These are phyloP conservation scores for Agapetus fuscipes DNA, from an alignment of 2,888 invertebrate genomes.

Conservation along the genomic window DNA sequence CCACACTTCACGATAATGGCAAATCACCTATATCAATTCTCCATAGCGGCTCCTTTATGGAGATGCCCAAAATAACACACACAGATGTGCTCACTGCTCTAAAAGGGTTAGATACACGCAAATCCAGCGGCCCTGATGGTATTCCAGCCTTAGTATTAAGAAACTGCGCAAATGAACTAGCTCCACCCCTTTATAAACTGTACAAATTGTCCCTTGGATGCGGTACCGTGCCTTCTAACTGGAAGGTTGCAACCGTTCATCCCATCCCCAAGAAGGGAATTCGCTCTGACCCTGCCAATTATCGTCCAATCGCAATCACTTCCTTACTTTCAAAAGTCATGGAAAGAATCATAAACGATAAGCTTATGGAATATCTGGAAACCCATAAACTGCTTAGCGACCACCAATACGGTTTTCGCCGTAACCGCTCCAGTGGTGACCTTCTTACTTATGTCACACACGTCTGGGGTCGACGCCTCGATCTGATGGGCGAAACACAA, in stretches of 20 bases:
- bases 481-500: not conserved
- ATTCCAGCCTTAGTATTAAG: too few species aligned
- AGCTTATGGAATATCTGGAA: not conserved
- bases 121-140: too few species aligned
- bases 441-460: not conserved
- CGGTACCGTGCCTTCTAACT: not conserved
- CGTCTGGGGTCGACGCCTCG: not conserved
- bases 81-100: too few species aligned
- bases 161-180: too few species aligned
- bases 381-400: not conserved
- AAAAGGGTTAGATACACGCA: too few species aligned
- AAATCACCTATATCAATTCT: too few species aligned
- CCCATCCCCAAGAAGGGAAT: not conserved
- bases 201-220: too few species aligned
- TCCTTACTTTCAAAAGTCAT: constrained; percentile 1
- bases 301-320: constrained; percentile 1
- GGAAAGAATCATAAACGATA: not conserved
- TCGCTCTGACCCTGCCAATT: not conserved
- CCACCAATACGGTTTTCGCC: not conserved
- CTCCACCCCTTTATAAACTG: too few species aligned
- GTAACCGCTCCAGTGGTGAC: not conserved
- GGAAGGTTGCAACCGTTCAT: not conserved
- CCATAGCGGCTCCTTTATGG: too few species aligned
- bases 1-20: too few species aligned
- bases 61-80: too few species aligned